These are phyloP conservation scores for Aphis craccivora DNA, from an alignment of 1,140 invertebrate species.

Conservation along the genomic window DNA sequence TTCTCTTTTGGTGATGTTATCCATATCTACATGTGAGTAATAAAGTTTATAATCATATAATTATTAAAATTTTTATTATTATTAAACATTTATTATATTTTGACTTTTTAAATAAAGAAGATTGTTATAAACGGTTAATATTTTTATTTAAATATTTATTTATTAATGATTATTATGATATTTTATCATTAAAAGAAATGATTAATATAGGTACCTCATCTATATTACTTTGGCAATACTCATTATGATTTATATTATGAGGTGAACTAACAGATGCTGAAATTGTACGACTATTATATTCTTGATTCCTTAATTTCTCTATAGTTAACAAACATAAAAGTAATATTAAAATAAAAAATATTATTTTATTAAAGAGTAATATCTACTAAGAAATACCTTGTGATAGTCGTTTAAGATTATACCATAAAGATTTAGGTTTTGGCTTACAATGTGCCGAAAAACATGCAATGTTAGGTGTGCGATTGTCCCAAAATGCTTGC, in stretches of 20 bases:
- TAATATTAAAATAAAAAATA: neutral
- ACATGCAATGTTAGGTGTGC: constrained; percentile 90
- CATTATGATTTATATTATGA: constrained; percentile 42
- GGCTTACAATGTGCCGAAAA: constrained; percentile 93
- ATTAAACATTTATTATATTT: neutral
- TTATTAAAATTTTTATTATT: neutral
- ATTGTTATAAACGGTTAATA: neutral
- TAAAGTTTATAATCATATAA: neutral
- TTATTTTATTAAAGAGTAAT: neutral
- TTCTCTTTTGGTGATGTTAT: constrained; percentile 85
- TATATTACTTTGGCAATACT: constrained; percentile 65
- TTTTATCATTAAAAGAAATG: too few species aligned
- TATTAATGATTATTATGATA: neutral
- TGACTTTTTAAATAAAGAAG: neutral
- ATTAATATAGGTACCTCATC: constrained; percentile 66
- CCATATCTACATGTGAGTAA: constrained; percentile 68
- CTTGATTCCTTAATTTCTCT: constrained; percentile 50
- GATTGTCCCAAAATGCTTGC: constrained; percentile 95
- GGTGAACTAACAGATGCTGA: constrained; percentile 39
- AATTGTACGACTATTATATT: constrained; percentile 36
- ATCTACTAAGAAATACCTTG: constrained; percentile 40
- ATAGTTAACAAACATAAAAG: neutral
- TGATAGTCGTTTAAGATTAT: constrained; percentile 61
- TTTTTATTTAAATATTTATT: neutral
- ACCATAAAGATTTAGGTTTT: constrained; percentile 72